A percentile compares a stretch with the other conserved stretches of the same genome.
Conservation (phyloP, 2,888 invertebrate genomes). For the Ariolimax columbianus region DNA sequence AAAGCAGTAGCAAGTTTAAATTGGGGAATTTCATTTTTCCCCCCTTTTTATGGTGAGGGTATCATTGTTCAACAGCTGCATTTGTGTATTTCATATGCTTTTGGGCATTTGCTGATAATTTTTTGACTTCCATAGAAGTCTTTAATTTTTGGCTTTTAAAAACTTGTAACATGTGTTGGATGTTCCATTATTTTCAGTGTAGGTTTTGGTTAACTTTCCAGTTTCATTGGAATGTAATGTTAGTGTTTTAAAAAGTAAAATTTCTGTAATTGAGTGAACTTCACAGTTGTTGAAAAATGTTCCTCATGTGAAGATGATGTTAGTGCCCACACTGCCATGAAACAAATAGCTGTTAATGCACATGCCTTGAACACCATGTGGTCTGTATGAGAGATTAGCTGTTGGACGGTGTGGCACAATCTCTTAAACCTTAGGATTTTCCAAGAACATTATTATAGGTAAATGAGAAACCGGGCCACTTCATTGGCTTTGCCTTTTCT, state of each 20-base stretch:
- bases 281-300: background rate
- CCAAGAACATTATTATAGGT: background rate
- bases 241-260: background rate
- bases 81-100: background rate
- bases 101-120: background rate
- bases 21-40: no score
- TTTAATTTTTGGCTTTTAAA: background rate
- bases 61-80: no score
- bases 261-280: background rate
- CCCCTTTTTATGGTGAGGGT: no score
- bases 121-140: background rate
- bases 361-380: background rate
- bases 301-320: background rate
- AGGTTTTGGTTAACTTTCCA: background rate
- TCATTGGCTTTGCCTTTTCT: slow-evolving; percentile 45
- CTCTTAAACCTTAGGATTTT: background rate
- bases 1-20: no score
- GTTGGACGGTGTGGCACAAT: background rate
- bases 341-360: background rate
- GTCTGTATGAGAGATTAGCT: background rate
- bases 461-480: slow-evolving; percentile 29
- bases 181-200: background rate
- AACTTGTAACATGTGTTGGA: background rate
- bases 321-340: background rate
- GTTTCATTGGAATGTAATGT: background rate